Evolutionary conservation across 2,113 vertebrate genomes (phyloP).

Genomic region (Tricholaema leucomelas): DNA sequence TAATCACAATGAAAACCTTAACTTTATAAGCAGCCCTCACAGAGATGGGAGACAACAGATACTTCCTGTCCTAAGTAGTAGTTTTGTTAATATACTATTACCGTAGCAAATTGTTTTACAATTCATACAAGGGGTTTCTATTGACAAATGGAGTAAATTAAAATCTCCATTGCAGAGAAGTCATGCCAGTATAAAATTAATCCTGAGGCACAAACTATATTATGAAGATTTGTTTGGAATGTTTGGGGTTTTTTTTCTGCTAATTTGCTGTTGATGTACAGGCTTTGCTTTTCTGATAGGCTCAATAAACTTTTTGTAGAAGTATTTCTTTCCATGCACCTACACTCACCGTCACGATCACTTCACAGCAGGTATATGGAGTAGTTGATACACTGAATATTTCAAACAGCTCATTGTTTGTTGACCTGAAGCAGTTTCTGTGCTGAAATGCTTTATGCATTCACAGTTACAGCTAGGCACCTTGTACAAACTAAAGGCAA

Average conservation of each 20-base stretch:
- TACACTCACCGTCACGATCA: not conserved
- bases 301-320: not conserved
- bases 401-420: not conserved
- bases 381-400: not conserved
- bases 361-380: not conserved
- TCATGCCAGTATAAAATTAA: not conserved
- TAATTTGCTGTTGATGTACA: not conserved
- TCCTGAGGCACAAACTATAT: not conserved
- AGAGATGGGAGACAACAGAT: not conserved
- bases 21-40: not conserved
- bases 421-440: not conserved
- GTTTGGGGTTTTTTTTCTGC: fast-evolving
- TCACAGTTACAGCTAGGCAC: not conserved
- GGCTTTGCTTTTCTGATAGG: not conserved
- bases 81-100: not conserved
- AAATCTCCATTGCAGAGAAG: not conserved
- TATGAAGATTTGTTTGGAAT: not conserved
- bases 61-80: not conserved
- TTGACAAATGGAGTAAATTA: not conserved
- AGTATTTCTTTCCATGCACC: not conserved
- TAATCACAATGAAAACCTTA: not conserved
- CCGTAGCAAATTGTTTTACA: not conserved
- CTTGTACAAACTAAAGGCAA: not conserved
- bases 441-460: not conserved
- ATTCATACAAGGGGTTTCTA: not conserved